phyloP scores from a whole-genome alignment of 2,797 vertebrate species.

The Adrianichthys oophorus region DNA sequence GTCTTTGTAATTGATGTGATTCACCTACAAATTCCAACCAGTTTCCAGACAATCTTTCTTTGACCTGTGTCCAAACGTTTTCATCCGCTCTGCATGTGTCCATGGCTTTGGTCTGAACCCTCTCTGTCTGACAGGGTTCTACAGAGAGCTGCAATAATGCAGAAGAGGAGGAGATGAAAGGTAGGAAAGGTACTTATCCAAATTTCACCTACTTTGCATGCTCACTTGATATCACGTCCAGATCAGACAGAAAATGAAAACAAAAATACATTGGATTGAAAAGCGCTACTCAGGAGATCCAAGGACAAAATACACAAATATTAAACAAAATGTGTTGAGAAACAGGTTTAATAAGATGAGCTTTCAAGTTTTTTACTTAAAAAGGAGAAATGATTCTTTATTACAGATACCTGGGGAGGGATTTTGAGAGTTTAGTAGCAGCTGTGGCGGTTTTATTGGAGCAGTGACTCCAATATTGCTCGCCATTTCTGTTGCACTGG shows the following conservation, averaged over 20 bases:
- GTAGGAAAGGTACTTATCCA: slow-evolving; percentile 88
- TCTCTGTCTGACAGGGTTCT: slow-evolving; percentile 84
- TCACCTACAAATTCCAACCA: slow-evolving; percentile 4
- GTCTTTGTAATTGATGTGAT: slow-evolving; percentile 23
- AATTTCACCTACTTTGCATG: slow-evolving; percentile 72
- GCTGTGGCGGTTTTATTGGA: too few relatives aligned
- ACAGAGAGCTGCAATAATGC: slow-evolving; percentile 98
- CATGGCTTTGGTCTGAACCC: slow-evolving; percentile 14
- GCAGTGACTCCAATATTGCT: too few relatives aligned
- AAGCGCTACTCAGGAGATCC: too few relatives aligned
- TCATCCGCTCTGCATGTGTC: slow-evolving; percentile 1
- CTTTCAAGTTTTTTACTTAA: too few relatives aligned
- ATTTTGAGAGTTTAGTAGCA: too few relatives aligned
- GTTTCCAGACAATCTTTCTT: not conserved
- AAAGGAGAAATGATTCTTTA: too few relatives aligned
- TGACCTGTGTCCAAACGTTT: slow-evolving; percentile 6
- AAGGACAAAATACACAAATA: too few relatives aligned
- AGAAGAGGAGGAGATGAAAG: slow-evolving; percentile 99
- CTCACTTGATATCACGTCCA: slow-evolving; percentile 26
- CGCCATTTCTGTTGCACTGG: too few relatives aligned
- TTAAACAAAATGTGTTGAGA: too few relatives aligned
- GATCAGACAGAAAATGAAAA: slow-evolving; percentile 4
- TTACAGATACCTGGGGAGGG: too few relatives aligned
- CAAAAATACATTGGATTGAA: not conserved
- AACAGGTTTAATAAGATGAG: too few relatives aligned